Base-by-base conservation (phyloP, 2,113 vertebrate genomes). In the Mirounga angustirostris region DNA sequence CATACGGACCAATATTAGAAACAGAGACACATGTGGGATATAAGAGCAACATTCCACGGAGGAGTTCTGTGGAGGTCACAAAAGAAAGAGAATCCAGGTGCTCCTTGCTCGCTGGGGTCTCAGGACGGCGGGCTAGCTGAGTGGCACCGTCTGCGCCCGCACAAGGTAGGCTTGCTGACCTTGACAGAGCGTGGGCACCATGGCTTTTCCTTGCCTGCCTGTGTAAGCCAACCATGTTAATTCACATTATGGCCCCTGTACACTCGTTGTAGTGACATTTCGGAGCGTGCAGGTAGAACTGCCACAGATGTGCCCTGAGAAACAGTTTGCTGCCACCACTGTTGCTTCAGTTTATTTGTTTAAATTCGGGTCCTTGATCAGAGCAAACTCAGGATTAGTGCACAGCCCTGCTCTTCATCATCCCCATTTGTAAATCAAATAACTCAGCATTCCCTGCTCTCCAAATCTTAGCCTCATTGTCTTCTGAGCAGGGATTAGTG, bases 21-120 rank as follows among this genome's bases (percentile, higher is more conserved):
- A 5, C 3, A 36, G 1, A 22, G 6, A 10, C 2, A 1, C 28
- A 1, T 0, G 0, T 10, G 4, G 14, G 4, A 0, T 6, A 1
- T 7, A 33, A 7, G 63, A 16, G 30, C 14, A 2, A 14, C 30
- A 33, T 16, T 30, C 26, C 33, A 2, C 18, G 19, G 12, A 14
- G 6, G 30, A 16, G 30, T 6, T 5, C 65, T 7, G 2, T 1
- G 19, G 78, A 40, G 24, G 18, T 1, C 1, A 12, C 33, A 28
- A 36, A 46, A 15, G 16, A 22, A 8, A 24, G 46, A 28, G 21
- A 21, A 8, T 1, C 5, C 0, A 1, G 52, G 6, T 6, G 0
- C 10, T 14, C 18, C 13, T 19, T 0, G 5, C 26, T 28, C 1
- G 21, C 58, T 3, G 3, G 14, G 21, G 4, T 50, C 28, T 16